phyloP scores from a whole-genome alignment of 2,113 vertebrate genomes.

The Struthio camelus region DNA sequence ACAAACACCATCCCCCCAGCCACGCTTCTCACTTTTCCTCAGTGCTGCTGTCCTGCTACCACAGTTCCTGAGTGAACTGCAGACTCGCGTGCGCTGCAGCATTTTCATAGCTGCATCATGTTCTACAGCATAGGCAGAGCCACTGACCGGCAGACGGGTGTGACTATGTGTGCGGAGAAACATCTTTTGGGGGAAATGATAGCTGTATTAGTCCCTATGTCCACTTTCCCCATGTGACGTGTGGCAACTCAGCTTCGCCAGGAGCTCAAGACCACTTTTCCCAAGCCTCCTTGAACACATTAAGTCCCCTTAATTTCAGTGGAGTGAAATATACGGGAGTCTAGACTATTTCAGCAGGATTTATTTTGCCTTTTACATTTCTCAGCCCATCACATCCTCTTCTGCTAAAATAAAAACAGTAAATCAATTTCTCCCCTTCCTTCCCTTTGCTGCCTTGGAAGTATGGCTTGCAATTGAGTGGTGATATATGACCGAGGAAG shows the following conservation, averaged over 20 bases:
- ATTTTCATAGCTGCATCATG: neutral
- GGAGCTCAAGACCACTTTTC: neutral
- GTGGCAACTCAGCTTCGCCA: neutral
- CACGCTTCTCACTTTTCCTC: neutral
- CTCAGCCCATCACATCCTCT: neutral
- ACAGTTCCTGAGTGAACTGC: neutral
- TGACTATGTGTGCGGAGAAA: neutral
- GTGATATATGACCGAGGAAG: neutral
- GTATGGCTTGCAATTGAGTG: rapidly evolving
- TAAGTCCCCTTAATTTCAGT: neutral
- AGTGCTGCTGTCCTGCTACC: neutral
- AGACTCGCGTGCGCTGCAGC: neutral
- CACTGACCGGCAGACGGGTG: neutral
- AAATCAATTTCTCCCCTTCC: neutral
- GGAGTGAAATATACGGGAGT: neutral
- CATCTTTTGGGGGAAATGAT: neutral
- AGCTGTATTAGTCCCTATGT: too few species aligned
- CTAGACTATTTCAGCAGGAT: neutral
- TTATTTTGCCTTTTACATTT: conserved; percentile 1
- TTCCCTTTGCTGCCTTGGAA: neutral
- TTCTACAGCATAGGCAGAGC: rapidly evolving
- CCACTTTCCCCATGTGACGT: neutral
- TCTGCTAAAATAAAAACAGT: neutral
- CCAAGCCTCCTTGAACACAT: neutral
- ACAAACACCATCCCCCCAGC: neutral